These are phyloP conservation scores for Steatocranus sp. DNA, from an alignment of 2,797 vertebrate genomes.

Conservation along the genomic window DNA sequence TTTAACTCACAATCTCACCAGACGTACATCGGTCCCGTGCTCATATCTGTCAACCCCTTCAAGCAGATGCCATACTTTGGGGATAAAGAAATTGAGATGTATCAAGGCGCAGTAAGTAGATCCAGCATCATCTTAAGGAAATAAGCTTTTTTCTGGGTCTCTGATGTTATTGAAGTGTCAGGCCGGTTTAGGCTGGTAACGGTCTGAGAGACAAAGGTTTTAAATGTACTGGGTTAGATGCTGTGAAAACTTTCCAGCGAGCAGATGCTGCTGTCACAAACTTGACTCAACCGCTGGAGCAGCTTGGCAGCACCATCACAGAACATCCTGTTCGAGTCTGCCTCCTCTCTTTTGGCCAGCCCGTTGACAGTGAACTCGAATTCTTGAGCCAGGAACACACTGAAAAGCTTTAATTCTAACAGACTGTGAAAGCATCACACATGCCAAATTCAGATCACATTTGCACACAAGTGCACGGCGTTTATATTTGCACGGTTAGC, in stretches of 20 bases:
- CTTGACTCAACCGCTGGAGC: slow-evolving; percentile 43
- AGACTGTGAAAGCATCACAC: slow-evolving; percentile 15
- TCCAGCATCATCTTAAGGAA: background rate
- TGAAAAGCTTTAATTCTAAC: slow-evolving; percentile 14
- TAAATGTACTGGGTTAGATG: slow-evolving; percentile 31
- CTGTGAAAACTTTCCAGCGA: slow-evolving; percentile 44
- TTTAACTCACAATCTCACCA: slow-evolving; percentile 77
- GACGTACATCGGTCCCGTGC: slow-evolving; percentile 97
- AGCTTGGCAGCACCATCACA: slow-evolving; percentile 53
- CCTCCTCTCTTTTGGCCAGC: slow-evolving; percentile 35
- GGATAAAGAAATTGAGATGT: slow-evolving; percentile 98
- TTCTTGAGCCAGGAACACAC: slow-evolving; percentile 22
- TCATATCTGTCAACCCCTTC: slow-evolving; percentile 98
- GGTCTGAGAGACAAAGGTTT: slow-evolving; percentile 18
- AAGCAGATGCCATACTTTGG: slow-evolving; percentile 99
- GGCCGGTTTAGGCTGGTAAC: slow-evolving; percentile 1
- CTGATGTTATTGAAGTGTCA: background rate
- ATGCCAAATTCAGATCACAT: slow-evolving; percentile 1
- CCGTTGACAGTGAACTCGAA: slow-evolving; percentile 3
- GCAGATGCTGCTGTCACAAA: slow-evolving; percentile 57
- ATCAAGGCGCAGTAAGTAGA: slow-evolving; percentile 95
- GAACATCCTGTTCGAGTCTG: slow-evolving; percentile 51
- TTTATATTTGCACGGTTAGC: background rate
- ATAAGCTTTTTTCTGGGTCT: background rate
- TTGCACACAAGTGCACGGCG: background rate